These are phyloP conservation scores for Neosilurus mollespiculum DNA, from an alignment of 2,797 vertebrate species.

Conservation along the genomic window DNA sequence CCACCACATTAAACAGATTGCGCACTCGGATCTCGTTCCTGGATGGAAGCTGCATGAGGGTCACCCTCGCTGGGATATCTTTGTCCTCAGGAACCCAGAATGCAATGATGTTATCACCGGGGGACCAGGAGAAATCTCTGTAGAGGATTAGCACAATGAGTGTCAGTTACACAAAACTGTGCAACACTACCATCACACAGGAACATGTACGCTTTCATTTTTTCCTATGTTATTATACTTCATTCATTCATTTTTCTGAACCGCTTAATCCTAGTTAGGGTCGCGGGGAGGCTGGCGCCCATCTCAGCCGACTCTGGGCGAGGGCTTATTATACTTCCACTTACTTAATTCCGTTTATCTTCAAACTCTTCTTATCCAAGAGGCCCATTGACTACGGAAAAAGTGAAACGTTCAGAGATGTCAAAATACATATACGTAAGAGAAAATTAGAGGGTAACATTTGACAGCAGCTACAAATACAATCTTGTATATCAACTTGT, in stretches of 20 bases:
- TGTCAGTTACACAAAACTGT: background rate
- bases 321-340: constrained; percentile 47
- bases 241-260: too few relatives aligned
- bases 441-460: background rate
- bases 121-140: constrained; percentile 99
- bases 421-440: background rate
- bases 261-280: too few relatives aligned
- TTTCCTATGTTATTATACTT: too few relatives aligned
- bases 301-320: too few relatives aligned
- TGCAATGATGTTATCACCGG: constrained; percentile 96
- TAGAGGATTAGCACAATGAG: background rate
- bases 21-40: constrained; percentile 96
- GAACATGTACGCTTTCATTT: background rate
- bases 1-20: constrained; percentile 96
- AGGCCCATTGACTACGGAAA: constrained; percentile 90
- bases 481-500: background rate
- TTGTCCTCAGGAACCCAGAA: constrained; percentile 99
- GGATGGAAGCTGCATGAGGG: constrained; percentile 93
- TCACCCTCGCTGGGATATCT: constrained; percentile 96
- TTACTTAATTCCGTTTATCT: constrained; percentile 96
- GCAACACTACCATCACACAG: background rate
- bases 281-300: too few relatives aligned
- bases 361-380: constrained; percentile 97
- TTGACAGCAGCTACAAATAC: background rate
- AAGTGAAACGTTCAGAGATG: background rate